Base-by-base conservation (phyloP, 2,888 invertebrate genomes). In the Zhengitettix transpicula region DNA sequence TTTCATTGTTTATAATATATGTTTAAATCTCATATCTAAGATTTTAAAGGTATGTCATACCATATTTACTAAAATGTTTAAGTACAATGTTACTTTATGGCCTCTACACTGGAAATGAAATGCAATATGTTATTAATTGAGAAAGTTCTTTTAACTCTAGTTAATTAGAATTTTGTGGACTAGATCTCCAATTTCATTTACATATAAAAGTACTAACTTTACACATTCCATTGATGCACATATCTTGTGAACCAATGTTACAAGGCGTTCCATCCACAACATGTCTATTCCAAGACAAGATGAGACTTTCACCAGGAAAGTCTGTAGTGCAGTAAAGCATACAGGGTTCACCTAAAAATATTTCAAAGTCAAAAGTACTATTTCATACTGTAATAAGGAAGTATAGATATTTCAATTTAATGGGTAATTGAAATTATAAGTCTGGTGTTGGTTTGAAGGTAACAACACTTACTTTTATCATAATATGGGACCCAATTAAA, bases 201-300 rank as follows among this genome's bases (percentile, higher is more conserved):
- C 7, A 7, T 5, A 28, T 5, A 28, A 28, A 28, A 28, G 28
- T 16, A 58, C 75, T 74, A 75, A 87, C 87, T 77, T 81, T 78
- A 70, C 87, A 88, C 66, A 80, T 77, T 63, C 87, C 87, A 65
- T 79, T 77, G 66, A 94, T 87, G 71, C 93, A 94, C 81, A 93
- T 86, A 69, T 93, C 84, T 61, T 87, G 80, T 0, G 86, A 83
- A 28, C 89, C 90, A 47, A 85, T 77, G 59, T 82, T 84, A 70
- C 93, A 94, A 0, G 89, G 86, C 0, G 93, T 93, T 0, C 92
- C 92, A 72, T 94, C 92, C 0, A 82, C 78, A 0, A 84, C 89
- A 58, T 83, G 81, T 53, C 87, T 85, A 69, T 87, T 84, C 54
- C 86, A 85, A 57, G 87, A 84, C 66, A 82, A 82, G 40, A 82